Base-by-base conservation (phyloP, 2,113 vertebrate species). In the Halcyon malimbica region DNA sequence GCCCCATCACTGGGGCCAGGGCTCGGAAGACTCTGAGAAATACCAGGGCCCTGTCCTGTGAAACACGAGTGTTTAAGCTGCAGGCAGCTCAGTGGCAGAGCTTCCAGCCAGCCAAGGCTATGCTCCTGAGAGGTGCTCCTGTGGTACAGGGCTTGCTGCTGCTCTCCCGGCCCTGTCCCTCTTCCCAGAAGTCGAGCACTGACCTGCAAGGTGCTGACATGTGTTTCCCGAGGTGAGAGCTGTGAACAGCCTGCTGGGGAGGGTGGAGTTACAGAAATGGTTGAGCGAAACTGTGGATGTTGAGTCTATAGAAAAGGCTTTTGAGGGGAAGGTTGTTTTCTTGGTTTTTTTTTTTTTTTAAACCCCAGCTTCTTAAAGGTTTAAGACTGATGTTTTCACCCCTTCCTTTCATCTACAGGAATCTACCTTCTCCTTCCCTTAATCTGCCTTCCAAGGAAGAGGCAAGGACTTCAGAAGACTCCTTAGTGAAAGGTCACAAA, bases 81-180 rank as follows among this genome's bases (percentile, higher is more conserved):
- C 42, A 19, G 67, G 46, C 44, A 73, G 63, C 53, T 71, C 0
- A 0, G 50, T 39, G 56, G 2, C 24, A 50, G 65, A 28, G 17
- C 60, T 56, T 63, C 68, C 46, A 82, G 12, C 28, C 1, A 2
- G 35, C 31, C 6, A 8, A 31, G 14, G 26, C 44, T 63, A 50
- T 1, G 3, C 16, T 78, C 2, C 2, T 16, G 15, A 1, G 4
- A 62, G 41, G 15, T 33, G 33, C 41, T 71, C 16, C 48, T 2
- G 11, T 19, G n/a, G 13, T 13, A 20, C 35, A 16, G 18, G 51
- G n/a, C 37, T 51, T 23, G 50, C 29, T 74, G 28, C 71, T 42
- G 37, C 29, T 60, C 39, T 37, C 12, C 29, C 1, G 3, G 23
- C n/a, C 0, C 0, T 24, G 11, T 44, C 25, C 62, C 20, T 44